These are phyloP conservation scores for Ceratina calcarata DNA, from an alignment of 1,140 invertebrate genomes.

Conservation along the genomic window DNA sequence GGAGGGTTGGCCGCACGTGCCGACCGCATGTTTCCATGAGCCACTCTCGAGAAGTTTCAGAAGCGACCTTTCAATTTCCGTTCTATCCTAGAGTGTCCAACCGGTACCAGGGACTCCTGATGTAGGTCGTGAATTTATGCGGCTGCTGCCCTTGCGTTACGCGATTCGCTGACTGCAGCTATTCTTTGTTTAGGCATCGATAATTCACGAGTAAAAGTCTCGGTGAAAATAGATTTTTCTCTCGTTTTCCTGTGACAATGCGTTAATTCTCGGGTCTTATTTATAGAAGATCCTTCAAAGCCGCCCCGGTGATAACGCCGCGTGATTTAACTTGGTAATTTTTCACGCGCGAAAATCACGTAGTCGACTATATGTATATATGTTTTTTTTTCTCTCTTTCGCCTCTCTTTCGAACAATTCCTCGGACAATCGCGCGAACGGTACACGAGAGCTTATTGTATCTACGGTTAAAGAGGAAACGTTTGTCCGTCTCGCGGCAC, in stretches of 20 bases:
- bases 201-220: no score
- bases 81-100: constrained; percentile 1
- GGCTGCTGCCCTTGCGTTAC: not conserved
- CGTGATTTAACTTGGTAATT: constrained; percentile 57
- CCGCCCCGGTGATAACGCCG: constrained; percentile 27
- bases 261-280: constrained; percentile 16
- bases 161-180: not conserved
- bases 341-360: constrained; percentile 61
- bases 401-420: not conserved
- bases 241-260: not conserved
- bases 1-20: constrained; percentile 70
- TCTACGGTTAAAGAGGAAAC: constrained; percentile 45
- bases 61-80: constrained; percentile 64
- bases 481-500: constrained; percentile 57
- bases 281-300: constrained; percentile 33
- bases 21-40: constrained; percentile 71
- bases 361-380: constrained; percentile 24
- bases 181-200: no score
- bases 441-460: constrained; percentile 18
- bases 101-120: not conserved
- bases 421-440: constrained; percentile 32
- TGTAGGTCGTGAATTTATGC: not conserved
- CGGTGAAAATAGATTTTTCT: no score
- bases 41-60: constrained; percentile 34
- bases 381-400: not conserved